Percentiles rank a stretch among this genome's conserved stretches.
phyloP scores from a whole-genome alignment of 2,888 invertebrate species.

The Lysandra bellargus region DNA sequence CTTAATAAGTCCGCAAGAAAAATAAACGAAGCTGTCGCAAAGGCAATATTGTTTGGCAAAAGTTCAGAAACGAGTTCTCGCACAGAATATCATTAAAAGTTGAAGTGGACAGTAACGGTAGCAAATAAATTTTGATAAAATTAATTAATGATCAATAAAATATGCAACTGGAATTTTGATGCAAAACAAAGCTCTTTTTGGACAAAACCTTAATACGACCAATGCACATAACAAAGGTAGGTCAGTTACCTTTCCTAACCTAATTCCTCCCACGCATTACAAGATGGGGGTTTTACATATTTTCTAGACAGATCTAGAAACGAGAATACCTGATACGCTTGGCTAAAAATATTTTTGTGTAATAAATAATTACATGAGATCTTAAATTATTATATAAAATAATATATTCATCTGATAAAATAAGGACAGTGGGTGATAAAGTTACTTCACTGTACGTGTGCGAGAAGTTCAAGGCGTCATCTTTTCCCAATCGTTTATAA shows the following conservation, averaged over 20 bases:
- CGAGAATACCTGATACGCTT: neutral
- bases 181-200: neutral
- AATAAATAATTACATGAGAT: no score
- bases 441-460: neutral
- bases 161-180: neutral
- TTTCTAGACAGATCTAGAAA: neutral
- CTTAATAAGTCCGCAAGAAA: constrained; percentile 5
- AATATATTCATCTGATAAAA: neutral
- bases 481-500: constrained; percentile 3
- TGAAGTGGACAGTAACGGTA: constrained; percentile 5
- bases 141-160: constrained; percentile 1
- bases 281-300: neutral
- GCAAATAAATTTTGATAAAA: constrained; percentile 17
- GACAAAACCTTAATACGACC: neutral
- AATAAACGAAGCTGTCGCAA: constrained; percentile 20
- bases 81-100: constrained; percentile 29
- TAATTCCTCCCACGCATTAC: neutral
- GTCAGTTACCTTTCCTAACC: neutral
- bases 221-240: neutral
- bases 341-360: no score
- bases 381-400: no score
- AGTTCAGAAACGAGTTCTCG: constrained; percentile 28
- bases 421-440: neutral
- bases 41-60: constrained; percentile 28
- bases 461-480: neutral